These are phyloP conservation scores for Urechis unicinctus DNA, from an alignment of 2,888 invertebrate species.

Conservation along the genomic window DNA sequence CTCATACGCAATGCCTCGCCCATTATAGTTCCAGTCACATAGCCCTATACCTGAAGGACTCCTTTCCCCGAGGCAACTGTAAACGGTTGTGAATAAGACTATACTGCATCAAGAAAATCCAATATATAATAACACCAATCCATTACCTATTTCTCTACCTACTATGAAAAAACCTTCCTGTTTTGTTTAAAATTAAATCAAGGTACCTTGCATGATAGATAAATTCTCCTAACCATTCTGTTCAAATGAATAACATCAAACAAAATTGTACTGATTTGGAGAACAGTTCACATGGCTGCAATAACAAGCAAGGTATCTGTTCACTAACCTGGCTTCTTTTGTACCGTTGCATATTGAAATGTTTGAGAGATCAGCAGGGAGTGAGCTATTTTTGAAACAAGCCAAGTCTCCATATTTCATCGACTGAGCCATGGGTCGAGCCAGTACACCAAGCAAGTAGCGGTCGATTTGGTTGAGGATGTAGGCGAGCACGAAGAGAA, in stretches of 20 bases:
- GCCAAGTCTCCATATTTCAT: constrained; percentile 41
- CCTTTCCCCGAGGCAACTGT: constrained; percentile 19
- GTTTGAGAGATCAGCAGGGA: not conserved
- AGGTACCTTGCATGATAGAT: too few relatives aligned
- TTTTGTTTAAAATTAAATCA: too few relatives aligned
- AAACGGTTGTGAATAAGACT: too few relatives aligned
- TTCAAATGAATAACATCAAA: too few relatives aligned
- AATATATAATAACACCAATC: too few relatives aligned
- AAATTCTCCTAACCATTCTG: too few relatives aligned
- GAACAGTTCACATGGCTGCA: too few relatives aligned
- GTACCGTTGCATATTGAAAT: not conserved
- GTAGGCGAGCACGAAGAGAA: constrained; percentile 38
- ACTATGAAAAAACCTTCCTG: too few relatives aligned
- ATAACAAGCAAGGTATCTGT: too few relatives aligned
- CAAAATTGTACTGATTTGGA: too few relatives aligned
- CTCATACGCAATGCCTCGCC: constrained; percentile 85
- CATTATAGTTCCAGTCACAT: constrained; percentile 91
- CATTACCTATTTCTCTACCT: too few relatives aligned
- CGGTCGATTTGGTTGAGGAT: constrained; percentile 43
- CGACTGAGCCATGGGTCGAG: constrained; percentile 41
- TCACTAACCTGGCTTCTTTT: not conserved
- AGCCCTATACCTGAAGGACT: constrained; percentile 59
- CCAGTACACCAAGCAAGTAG: constrained; percentile 25
- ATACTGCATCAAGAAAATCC: too few relatives aligned
- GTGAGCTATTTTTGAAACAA: constrained; percentile 29